Base-by-base conservation (phyloP, 2,888 invertebrate genomes). In the Drosophila subsilvestris region DNA sequence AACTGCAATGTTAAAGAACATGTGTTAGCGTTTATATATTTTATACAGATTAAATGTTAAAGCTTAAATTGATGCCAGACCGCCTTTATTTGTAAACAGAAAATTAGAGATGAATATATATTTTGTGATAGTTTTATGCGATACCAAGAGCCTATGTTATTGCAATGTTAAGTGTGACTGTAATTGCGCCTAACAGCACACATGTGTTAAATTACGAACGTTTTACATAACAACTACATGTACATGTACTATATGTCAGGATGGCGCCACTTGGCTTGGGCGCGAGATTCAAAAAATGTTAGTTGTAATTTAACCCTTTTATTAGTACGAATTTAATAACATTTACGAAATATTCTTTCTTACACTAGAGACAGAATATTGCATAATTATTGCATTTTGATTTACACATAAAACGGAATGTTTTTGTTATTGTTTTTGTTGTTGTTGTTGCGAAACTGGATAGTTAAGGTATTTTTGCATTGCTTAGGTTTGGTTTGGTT, bases 401-500 rank as follows among this genome's bases (percentile, higher is more conserved):
- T 54, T 63, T 22, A 45, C 22, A 22, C 0, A 22, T 63, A 66
- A 66, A 54, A 43, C 59, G 37, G 14, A 37, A 37, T 37, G 37
- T 7, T 37, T n/a, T n/a, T 14, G 14, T 37, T 14, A 14, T 37
- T 37, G 37, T 6, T 37, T n/a, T n/a, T n/a, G n/a, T n/a, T n/a
- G n/a, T 37, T 14, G 37, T 37, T 37, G 37, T 6, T 37, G 67
- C 62, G 51, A 65, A 57, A 62, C 57, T 75, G 71, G 71, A 71
- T 73, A 73, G 56, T 70, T 66, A 58, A 65, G 55, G 12, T 73
- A 55, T 29, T 66, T 1, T 37, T 53, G 65, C 29, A 60, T 68
- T 76, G 67, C 59, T 69, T 77, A 63, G 61, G 69, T 48, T 65
- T 58, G 70, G 3, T 69, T 71, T 55, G 7, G 6, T 37, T 14